These are phyloP conservation scores for Elgaria multicarinata DNA, from an alignment of 2,113 vertebrate species.

Conservation along the genomic window DNA sequence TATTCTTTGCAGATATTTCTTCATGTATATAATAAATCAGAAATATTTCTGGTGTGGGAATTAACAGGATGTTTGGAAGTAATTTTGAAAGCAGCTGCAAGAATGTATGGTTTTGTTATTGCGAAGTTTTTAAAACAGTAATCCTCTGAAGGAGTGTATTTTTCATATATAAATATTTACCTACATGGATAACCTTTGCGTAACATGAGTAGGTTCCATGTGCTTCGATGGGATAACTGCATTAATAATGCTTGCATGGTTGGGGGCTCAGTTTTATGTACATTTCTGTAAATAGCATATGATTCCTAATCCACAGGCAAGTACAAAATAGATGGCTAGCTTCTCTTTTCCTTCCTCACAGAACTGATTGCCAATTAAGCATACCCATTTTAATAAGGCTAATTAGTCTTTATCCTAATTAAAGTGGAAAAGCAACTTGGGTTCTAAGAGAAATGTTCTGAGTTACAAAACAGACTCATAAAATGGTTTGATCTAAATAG, in stretches of 20 bases:
- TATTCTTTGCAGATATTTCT: slow-evolving; percentile 60
- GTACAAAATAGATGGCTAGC: neutral
- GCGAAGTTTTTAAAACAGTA: slow-evolving; percentile 52
- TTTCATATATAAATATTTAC: slow-evolving; percentile 53
- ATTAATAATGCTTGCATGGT: neutral
- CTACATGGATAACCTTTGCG: slow-evolving; percentile 3
- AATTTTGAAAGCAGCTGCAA: slow-evolving; percentile 66
- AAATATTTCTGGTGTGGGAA: slow-evolving; percentile 49
- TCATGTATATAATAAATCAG: slow-evolving; percentile 61
- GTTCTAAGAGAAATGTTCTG: slow-evolving; percentile 36
- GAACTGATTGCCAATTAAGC: slow-evolving; percentile 9
- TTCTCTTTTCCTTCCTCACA: slow-evolving; percentile 29
- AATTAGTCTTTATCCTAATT: neutral
- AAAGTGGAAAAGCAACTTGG: slow-evolving; percentile 7
- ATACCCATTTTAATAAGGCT: slow-evolving; percentile 19
- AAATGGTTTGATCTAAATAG: slow-evolving; percentile 29
- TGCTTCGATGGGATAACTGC: slow-evolving; percentile 28
- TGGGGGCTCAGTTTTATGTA: neutral
- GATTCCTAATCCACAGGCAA: slow-evolving; percentile 38
- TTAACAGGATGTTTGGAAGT: slow-evolving; percentile 71
- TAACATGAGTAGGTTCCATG: slow-evolving; percentile 10
- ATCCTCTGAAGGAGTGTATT: slow-evolving; percentile 49
- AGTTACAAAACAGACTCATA: slow-evolving; percentile 37
- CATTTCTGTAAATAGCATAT: neutral
- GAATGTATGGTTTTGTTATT: slow-evolving; percentile 66